Evolutionary conservation across 2,797 vertebrate genomes (phyloP).

Genomic region (Hapalemur alaotrensis): DNA sequence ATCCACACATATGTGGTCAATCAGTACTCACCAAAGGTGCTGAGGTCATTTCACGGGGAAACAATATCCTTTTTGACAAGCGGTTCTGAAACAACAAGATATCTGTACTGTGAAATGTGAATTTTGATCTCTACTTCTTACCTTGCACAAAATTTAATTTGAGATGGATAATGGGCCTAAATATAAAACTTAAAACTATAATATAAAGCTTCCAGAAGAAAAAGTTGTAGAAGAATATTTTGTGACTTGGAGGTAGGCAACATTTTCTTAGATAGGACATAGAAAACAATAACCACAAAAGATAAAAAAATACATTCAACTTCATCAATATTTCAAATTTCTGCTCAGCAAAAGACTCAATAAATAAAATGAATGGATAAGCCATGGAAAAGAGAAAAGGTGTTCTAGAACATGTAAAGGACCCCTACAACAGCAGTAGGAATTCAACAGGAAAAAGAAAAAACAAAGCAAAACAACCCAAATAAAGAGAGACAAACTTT

Average conservation of each 20-base stretch:
- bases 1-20: accelerated
- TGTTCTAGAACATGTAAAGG: background rate
- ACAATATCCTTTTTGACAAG: background rate
- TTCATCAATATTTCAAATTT: background rate
- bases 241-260: background rate
- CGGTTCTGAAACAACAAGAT: background rate
- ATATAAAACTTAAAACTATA: background rate
- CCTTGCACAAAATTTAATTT: background rate
- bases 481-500: background rate
- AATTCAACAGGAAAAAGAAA: background rate
- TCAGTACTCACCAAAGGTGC: background rate
- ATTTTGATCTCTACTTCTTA: background rate
- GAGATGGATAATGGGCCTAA: background rate
- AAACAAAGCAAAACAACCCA: background rate
- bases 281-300: background rate
- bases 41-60: background rate
- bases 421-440: background rate
- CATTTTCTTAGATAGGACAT: background rate
- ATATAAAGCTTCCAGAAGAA: background rate
- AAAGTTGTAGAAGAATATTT: background rate
- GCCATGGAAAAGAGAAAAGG: background rate
- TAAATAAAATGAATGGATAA: background rate
- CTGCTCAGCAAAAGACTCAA: background rate
- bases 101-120: background rate
- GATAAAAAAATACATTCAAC: background rate